Evolutionary conservation across 2,888 invertebrate genomes (phyloP), one percentile per base, ranked within the genome.

Genomic region (Drosophila hamatofila): DNA sequence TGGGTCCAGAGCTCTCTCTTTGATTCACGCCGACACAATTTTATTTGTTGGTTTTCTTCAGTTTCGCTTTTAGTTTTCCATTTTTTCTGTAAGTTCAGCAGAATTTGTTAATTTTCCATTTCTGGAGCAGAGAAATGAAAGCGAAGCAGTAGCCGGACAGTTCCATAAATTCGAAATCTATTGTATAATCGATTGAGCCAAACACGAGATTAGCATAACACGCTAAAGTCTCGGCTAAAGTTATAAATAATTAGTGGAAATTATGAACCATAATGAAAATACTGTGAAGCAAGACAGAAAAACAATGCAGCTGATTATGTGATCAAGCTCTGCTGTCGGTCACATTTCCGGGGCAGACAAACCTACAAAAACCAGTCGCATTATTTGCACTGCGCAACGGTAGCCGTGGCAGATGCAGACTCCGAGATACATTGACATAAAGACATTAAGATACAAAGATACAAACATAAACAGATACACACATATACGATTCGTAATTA

Each of bases 331-430:
- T n/a, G 52, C 63, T 48, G 37, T 67, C 79, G 72, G 67, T 81
- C 77, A 78, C 72, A 55, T 84, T 80, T 83, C 83, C 83, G 83
- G 80, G 58, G 30, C 62, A 62, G 78, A 68, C 48, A 65, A 51
- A 79, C 69, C 59, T 54, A 30, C n/a, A 48, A 70, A 77, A 83
- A 73, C 75, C 80, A 78, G 82, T 75, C 81, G 69, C 77, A 67
- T 67, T 83, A 80, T 87, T 87, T 83, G 85, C 88, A 78, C 66
- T 80, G 70, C 78, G 75, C 71, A 80, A 84, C 83, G 83, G 88
- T 82, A 87, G 88, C 66, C 56, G 42, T 37, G 46, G 16, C 51
- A 74, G 65, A 70, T 65, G 64, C 68, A 69, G 57, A 51, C 35
- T 30, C 41, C 41, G 27, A 71, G 16, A 56, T 42, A 61, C 51